phyloP scores from a whole-genome alignment of 2,113 vertebrate genomes.

The Procavia capensis region DNA sequence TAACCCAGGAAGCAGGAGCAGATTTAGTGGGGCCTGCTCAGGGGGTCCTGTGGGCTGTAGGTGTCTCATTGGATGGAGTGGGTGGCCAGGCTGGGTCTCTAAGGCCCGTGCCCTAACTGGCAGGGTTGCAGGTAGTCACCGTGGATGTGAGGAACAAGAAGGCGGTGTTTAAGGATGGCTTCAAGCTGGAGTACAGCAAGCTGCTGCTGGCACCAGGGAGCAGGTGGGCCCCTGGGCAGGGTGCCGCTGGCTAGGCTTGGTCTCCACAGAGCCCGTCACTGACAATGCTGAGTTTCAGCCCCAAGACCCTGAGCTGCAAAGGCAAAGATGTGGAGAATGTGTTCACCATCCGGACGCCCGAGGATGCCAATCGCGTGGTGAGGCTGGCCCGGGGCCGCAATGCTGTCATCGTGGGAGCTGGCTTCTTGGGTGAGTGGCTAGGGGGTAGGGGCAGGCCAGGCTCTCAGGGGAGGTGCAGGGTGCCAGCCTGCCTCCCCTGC shows the following conservation, averaged over 20 bases:
- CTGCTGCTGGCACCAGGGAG: constrained; percentile 96
- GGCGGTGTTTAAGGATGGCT: constrained; percentile 95
- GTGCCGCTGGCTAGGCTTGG: background rate
- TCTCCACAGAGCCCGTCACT: background rate
- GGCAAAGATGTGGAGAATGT: constrained; percentile 96
- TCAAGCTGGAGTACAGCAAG: constrained; percentile 97
- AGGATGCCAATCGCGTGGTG: constrained; percentile 95
- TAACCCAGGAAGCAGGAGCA: background rate
- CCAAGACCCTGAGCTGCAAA: constrained; percentile 95
- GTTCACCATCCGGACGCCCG: constrained; percentile 94
- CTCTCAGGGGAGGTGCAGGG: background rate
- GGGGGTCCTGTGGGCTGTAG: background rate
- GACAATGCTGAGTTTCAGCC: constrained; percentile 85
- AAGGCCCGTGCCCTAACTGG: background rate
- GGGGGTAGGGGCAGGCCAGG: no score
- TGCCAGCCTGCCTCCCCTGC: background rate
- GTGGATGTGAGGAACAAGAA: constrained; percentile 94
- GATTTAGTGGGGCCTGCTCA: background rate
- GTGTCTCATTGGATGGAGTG: background rate
- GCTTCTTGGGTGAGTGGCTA: constrained; percentile 93
- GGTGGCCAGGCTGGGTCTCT: background rate
- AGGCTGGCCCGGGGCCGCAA: constrained; percentile 95
- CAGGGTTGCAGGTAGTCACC: constrained; percentile 89
- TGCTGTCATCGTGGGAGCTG: constrained; percentile 95
- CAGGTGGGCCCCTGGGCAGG: constrained; percentile 87